These are phyloP conservation scores for Psittacula cyanocephala DNA, from an alignment of 2,113 vertebrate species.

Conservation along the genomic window DNA sequence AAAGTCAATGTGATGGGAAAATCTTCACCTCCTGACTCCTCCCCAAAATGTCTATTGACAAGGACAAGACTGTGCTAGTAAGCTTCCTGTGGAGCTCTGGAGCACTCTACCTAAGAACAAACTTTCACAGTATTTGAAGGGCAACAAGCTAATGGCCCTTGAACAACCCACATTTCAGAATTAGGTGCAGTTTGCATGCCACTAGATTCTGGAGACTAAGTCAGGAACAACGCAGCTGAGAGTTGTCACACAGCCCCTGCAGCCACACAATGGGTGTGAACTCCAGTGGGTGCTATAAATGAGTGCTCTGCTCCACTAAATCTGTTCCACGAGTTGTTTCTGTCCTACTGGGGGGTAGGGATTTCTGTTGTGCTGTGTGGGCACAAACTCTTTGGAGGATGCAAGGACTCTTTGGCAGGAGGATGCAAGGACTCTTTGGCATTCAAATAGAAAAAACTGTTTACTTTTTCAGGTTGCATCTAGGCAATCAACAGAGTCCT, in stretches of 20 bases:
- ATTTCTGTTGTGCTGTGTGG: neutral
- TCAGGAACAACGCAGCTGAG: neutral
- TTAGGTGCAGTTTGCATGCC: neutral
- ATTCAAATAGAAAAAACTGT: neutral
- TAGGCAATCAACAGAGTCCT: neutral
- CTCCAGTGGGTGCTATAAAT: neutral
- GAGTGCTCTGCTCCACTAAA: neutral
- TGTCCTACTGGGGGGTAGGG: neutral
- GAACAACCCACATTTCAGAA: neutral
- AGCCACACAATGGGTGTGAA: accelerated
- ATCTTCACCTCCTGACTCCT: neutral
- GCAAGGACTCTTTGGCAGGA: too few species aligned
- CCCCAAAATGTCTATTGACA: neutral
- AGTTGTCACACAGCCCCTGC: neutral
- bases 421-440: neutral
- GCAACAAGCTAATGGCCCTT: neutral
- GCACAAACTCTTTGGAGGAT: neutral
- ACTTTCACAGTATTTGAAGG: neutral
- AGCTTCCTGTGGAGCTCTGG: neutral
- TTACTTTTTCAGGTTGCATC: neutral
- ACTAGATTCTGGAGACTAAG: neutral
- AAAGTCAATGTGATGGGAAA: neutral
- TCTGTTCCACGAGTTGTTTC: neutral
- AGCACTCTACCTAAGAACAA: neutral
- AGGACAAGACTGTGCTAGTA: neutral